These are phyloP conservation scores for Pelosia muscerda DNA, from an alignment of 2,888 invertebrate genomes.

Conservation along the genomic window DNA sequence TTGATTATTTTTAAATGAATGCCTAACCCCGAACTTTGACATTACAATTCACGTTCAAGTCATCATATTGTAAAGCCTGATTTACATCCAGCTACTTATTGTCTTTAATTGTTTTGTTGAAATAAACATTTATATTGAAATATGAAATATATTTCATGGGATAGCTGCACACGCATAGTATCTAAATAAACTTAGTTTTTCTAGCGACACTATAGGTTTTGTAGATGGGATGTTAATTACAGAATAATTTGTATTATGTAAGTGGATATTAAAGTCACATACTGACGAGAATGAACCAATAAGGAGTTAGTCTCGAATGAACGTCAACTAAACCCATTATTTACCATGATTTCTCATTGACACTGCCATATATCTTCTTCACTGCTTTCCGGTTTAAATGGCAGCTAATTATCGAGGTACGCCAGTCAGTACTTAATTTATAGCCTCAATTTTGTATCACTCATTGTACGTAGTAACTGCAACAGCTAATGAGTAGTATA, in stretches of 20 bases:
- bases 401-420: constrained; percentile 46
- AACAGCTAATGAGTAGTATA: constrained; percentile 3
- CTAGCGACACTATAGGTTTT: too few species aligned
- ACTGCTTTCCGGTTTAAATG: constrained; percentile 44
- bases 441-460: constrained; percentile 27
- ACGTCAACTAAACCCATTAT: constrained; percentile 22
- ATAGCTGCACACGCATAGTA: too few species aligned
- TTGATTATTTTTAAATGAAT: constrained; percentile 4
- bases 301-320: background rate
- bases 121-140: background rate
- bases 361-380: constrained; percentile 38
- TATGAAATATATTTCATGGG: background rate
- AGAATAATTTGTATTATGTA: too few species aligned
- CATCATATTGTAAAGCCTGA: background rate
- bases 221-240: too few species aligned
- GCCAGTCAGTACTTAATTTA: constrained; percentile 47
- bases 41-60: background rate
- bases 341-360: constrained; percentile 39
- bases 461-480: constrained; percentile 4
- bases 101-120: background rate
- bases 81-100: background rate
- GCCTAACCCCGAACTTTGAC: background rate
- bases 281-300: background rate
- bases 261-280: too few species aligned
- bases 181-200: too few species aligned